Evolutionary conservation across 2,113 vertebrate genomes (phyloP).

Genomic region (Oenanthe oenanthe): DNA sequence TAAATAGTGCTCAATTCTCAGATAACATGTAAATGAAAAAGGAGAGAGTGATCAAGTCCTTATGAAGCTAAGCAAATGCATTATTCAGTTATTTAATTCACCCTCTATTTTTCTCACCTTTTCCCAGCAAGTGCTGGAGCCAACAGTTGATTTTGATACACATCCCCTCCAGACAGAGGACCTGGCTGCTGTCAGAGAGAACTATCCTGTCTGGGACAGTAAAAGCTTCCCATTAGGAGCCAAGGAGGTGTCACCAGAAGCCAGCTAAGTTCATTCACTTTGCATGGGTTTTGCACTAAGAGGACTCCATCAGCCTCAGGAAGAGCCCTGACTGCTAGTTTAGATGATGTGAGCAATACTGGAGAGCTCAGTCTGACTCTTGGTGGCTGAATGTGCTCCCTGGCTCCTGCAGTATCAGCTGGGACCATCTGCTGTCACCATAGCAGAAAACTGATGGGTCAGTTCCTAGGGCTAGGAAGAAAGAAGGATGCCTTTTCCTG

Average conservation of each 20-base stretch:
- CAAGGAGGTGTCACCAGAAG: not conserved
- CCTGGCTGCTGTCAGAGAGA: not conserved
- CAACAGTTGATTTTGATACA: not conserved
- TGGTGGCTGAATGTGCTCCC: not conserved
- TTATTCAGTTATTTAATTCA: slow-evolving; percentile 10
- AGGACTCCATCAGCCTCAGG: not conserved
- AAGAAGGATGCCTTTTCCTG: not conserved
- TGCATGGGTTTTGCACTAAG: not conserved
- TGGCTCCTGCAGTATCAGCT: not conserved
- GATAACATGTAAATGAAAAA: not conserved
- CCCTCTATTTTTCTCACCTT: not conserved
- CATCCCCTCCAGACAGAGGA: not conserved
- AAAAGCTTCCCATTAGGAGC: not conserved
- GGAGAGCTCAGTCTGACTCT: not conserved
- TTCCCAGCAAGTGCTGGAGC: not conserved
- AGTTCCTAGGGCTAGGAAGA: not conserved
- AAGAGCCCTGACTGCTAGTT: not conserved
- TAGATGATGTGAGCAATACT: not conserved
- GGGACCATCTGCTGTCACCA: not conserved
- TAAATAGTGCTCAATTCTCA: slow-evolving; percentile 20
- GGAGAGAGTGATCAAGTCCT: not conserved
- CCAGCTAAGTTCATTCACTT: not conserved
- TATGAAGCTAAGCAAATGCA: not conserved
- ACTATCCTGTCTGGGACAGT: not conserved
- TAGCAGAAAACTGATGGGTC: not conserved